Evolutionary conservation across 2,113 vertebrate genomes (phyloP).

Genomic region (Oxygymnocypris stewartii): DNA sequence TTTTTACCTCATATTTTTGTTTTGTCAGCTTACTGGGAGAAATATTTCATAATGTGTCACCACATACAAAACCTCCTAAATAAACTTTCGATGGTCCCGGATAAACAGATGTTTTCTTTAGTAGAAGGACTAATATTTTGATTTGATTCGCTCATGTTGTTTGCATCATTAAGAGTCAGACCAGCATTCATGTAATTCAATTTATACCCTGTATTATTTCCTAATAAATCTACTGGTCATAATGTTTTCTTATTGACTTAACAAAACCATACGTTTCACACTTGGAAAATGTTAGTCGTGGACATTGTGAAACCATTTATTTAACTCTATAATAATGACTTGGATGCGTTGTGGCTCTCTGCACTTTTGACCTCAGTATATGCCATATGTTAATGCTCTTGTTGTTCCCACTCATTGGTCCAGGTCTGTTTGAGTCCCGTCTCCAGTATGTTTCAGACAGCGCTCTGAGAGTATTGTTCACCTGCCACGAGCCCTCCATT

Average conservation of each 20-base stretch:
- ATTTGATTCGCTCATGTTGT: not conserved
- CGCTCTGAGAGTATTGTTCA: conserved; percentile 85
- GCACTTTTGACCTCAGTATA: not conserved
- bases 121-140: not conserved
- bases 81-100: not conserved
- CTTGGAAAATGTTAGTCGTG: not conserved
- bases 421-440: conserved; percentile 81
- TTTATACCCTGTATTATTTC: not conserved
- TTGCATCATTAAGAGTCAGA: not conserved
- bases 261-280: not conserved
- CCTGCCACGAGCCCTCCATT: conserved; percentile 83
- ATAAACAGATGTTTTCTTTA: not conserved
- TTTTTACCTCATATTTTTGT: not conserved
- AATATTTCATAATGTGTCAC: not conserved
- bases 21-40: not conserved
- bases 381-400: not conserved
- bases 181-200: not conserved
- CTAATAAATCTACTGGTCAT: not conserved
- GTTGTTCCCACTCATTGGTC: conserved; percentile 25
- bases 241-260: not conserved
- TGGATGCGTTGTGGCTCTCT: not conserved
- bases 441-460: conserved; percentile 92
- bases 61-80: not conserved
- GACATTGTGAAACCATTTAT: not conserved
- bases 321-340: not conserved